Evolutionary conservation across 2,113 vertebrate genomes (phyloP), one percentile per base, ranked within the genome.

Genomic region (Cygnus buccinator): DNA sequence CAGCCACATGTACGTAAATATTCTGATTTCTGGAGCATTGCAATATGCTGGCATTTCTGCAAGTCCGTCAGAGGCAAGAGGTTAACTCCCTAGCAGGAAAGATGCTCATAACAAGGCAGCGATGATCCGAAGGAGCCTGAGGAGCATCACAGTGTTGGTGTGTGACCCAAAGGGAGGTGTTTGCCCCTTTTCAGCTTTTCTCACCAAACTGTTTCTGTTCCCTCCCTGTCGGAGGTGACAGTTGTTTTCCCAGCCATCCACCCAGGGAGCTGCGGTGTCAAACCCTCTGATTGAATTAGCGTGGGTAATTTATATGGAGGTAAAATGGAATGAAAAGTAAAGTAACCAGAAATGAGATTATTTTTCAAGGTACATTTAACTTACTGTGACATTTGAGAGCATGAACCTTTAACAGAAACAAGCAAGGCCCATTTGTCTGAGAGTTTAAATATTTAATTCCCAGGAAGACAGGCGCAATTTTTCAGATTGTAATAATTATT

Each of bases 341-440:
- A 94, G 92, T 11, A 54, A 80, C 58, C 93, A 90, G 94, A 73
- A 95, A 97, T 58, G 16, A 72, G 79, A 96, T 96, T 90, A 96
- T 93, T 90, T 90, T 22, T 73, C 93, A 66, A 88, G 83, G 70
- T 74, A 41, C 85, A 37, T 87, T 83, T 43, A 83, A 85, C 71
- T 83, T 44, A 41, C 28, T 6, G 71, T 43, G 94, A 68, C 89
- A 37, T 62, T 18, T 44, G 67, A 48, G 89, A 41, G 8, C 74
- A 3, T 2, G 7, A 87, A 57, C 58, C 63, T 88, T 86, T 81
- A 65, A 15, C 17, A 79, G 84, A 67, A 83, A 54, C 13, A 25
- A 82, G 44, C 85, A 37, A 72, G 52, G n/a, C 74, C 65, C 66
- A 35, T 93, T 83, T 74, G 50, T 59, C 91, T 57, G 67, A 50